Base-by-base conservation (phyloP, 2,888 invertebrate species). In the Melikaiella ostensackeni region DNA sequence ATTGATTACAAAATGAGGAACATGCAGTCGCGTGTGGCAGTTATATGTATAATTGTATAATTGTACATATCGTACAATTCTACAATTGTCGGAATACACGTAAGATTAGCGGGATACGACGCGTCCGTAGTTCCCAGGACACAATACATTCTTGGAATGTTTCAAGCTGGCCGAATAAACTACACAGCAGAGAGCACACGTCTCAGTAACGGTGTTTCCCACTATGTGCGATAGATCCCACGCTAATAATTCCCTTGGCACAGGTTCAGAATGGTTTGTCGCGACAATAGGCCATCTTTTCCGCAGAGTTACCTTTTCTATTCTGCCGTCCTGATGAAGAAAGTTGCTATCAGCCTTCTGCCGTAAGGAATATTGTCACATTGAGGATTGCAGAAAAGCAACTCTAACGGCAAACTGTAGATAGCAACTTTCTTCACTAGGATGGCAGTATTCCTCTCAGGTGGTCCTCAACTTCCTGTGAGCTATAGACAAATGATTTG, bases 111-210 rank as follows among this genome's bases (percentile, higher is more conserved):
- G 84, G 85, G 85, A 85, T 84, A 84, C 84, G 83, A 83, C 84
- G 84, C 84, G 79, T 82, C 46, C 76, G 79, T 62, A 76, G 82
- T 84, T 84, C 85, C 83, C 85, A 84, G 85, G 86, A 84, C 85
- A 87, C 86, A 86, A 87, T 89, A 88, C 87, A 88, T 89, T 88
- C 88, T 83, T 84, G 84, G 87, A 87, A 90, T 88, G 85, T 87
- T 86, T 84, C 81, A 84, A 83, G 80, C 82, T 84, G 84, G 81
- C 81, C 84, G 85, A 83, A 81, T 85, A 82, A 81, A 84, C 82
- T 83, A 82, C 61, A 77, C 77, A 75, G 50, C 46, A 13, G 59
- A 46, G 35, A 27, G 38, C 79, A 85, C 79, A 82, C 82, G 82
- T 79, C 81, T 80, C 74, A 75, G 80, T 90, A 90, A 90, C 90